These are phyloP conservation scores for Colletes latitarsis DNA, from an alignment of 1,140 invertebrate species.

Conservation along the genomic window DNA sequence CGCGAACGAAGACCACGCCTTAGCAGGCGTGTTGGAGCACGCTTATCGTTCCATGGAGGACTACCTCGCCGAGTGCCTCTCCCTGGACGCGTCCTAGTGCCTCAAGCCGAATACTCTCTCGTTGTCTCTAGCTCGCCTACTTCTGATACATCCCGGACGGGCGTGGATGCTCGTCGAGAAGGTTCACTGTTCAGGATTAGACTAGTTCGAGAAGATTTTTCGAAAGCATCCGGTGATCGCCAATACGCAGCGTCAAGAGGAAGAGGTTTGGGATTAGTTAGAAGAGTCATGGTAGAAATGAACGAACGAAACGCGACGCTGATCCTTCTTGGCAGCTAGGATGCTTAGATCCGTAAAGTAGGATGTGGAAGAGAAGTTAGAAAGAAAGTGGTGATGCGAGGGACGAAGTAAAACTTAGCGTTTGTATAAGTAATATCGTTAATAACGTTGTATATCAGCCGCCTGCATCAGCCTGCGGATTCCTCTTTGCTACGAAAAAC, in stretches of 20 bases:
- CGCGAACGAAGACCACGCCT: slow-evolving; percentile 90
- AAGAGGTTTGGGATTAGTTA: background rate
- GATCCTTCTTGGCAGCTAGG: background rate
- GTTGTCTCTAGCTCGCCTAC: slow-evolving; percentile 75
- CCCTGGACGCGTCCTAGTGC: slow-evolving; percentile 86
- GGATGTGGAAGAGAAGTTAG: background rate
- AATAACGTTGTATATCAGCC: slow-evolving; percentile 58
- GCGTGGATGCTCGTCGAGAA: slow-evolving; percentile 32
- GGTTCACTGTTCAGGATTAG: slow-evolving; percentile 33
- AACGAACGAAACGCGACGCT: background rate
- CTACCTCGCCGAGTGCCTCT: slow-evolving; percentile 91
- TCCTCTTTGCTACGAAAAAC: slow-evolving; percentile 55
- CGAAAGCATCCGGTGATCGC: background rate
- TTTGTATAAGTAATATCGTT: slow-evolving; percentile 66
- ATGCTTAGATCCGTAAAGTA: background rate
- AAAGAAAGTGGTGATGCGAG: slow-evolving; percentile 7
- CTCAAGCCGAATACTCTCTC: slow-evolving; percentile 77
- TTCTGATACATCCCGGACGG: slow-evolving; percentile 64
- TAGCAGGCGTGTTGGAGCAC: slow-evolving; percentile 90
- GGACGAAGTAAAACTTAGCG: slow-evolving; percentile 40
- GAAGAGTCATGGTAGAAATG: slow-evolving; percentile 5
- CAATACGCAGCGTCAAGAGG: background rate
- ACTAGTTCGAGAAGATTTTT: background rate
- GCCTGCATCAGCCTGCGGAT: slow-evolving; percentile 54
- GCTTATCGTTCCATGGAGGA: slow-evolving; percentile 93